phyloP scores from a whole-genome alignment of 2,113 vertebrate genomes.

The Hepsetus odoe region DNA sequence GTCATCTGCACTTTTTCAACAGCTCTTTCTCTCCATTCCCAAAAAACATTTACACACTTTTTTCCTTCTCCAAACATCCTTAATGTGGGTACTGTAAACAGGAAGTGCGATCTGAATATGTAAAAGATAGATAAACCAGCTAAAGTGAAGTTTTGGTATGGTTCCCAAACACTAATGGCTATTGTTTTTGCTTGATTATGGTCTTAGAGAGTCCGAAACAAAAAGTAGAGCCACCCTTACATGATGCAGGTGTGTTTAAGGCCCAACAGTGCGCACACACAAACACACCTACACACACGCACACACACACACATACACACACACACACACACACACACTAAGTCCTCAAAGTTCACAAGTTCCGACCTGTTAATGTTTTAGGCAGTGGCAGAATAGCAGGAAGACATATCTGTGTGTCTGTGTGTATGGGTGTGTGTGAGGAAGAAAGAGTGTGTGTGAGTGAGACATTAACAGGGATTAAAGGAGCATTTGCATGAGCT shows the following conservation, averaged over 20 bases:
- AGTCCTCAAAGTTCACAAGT: constrained; percentile 27
- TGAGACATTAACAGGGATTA: constrained; percentile 65
- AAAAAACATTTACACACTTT: constrained; percentile 28
- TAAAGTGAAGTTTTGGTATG: constrained; percentile 37
- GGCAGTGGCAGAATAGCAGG: constrained; percentile 9
- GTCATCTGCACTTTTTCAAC: not conserved
- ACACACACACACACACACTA: constrained; percentile 1
- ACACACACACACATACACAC: constrained; percentile 4
- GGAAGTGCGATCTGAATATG: constrained; percentile 36
- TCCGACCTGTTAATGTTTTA: constrained; percentile 38
- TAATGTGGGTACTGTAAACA: constrained; percentile 26
- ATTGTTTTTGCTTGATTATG: constrained; percentile 24
- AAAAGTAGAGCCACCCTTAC: not conserved
- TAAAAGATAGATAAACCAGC: constrained; percentile 29
- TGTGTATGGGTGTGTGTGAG: constrained; percentile 37
- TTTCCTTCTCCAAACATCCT: constrained; percentile 4
- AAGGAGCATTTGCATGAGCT: constrained; percentile 44
- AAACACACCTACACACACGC: constrained; percentile 31
- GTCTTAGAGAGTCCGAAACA: not conserved
- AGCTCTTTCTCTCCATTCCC: not conserved
- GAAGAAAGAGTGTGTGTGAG: constrained; percentile 46
- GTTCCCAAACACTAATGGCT: constrained; percentile 31
- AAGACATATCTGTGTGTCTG: constrained; percentile 5
- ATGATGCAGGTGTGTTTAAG: constrained; percentile 22
- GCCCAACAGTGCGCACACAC: not conserved